phyloP scores from a whole-genome alignment of 37 sponge, comb jelly and placozoan species.

The Petrosia ficiformis region DNA sequence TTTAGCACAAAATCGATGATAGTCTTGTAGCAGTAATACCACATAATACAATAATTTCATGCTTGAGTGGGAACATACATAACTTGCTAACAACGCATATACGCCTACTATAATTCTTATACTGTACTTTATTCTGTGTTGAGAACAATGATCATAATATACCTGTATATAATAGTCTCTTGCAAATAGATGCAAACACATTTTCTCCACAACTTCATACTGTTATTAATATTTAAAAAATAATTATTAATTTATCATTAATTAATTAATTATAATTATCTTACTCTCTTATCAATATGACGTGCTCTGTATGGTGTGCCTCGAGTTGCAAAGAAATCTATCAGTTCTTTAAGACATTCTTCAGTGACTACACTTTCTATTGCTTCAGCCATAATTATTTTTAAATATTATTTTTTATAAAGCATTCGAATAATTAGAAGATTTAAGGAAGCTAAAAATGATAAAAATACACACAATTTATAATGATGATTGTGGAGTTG shows the following conservation, averaged over 20 bases:
- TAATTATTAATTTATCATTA: not conserved
- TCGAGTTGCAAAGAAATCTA: not conserved
- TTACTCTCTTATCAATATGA: not conserved
- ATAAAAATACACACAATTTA: too few relatives aligned
- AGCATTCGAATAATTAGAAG: too few relatives aligned
- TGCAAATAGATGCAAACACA: constrained; percentile 58
- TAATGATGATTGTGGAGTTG: too few relatives aligned
- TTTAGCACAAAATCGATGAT: too few relatives aligned
- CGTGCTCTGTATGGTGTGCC: not conserved
- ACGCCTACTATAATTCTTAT: not conserved
- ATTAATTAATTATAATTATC: not conserved
- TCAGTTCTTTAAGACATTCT: not conserved
- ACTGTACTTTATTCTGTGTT: not conserved
- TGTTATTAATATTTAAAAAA: constrained; percentile 5
- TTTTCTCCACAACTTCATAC: constrained; percentile 65
- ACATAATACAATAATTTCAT: too few relatives aligned
- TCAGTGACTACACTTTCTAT: not conserved
- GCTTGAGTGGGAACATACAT: too few relatives aligned
- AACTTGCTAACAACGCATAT: not conserved
- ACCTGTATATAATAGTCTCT: constrained; percentile 70
- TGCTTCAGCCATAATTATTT: not conserved
- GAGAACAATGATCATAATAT: too few relatives aligned
- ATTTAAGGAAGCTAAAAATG: too few relatives aligned
- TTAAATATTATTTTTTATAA: too few relatives aligned
- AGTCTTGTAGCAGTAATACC: not conserved